A percentile compares a stretch with the other conserved stretches of the same genome.
Evolutionary conservation across 2,113 vertebrate genomes (phyloP).

Genomic region (Rhadina sibilatrix): DNA sequence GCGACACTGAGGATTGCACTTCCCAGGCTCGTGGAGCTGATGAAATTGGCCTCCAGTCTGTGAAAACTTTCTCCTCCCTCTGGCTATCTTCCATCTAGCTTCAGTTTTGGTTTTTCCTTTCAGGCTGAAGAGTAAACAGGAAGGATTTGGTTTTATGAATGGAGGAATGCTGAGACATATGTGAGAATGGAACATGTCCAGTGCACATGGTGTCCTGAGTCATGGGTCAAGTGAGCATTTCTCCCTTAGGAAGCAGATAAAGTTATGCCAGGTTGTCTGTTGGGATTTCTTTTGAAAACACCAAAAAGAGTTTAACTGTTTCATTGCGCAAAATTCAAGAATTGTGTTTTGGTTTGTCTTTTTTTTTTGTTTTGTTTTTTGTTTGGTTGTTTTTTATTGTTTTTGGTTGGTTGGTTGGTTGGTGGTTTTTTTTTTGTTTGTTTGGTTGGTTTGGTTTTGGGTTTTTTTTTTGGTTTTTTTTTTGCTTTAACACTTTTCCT

Average conservation of each 20-base stretch:
- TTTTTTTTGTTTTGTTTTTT: not conserved
- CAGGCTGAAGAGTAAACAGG: slow-evolving; percentile 72
- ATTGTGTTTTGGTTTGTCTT: not conserved
- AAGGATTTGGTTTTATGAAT: slow-evolving; percentile 61
- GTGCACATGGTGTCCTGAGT: slow-evolving; percentile 43
- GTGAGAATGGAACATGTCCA: slow-evolving; percentile 35
- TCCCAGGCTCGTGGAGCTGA: slow-evolving; percentile 29
- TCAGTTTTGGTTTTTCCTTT: slow-evolving; percentile 66
- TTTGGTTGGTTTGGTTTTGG: no score
- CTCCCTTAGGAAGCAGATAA: slow-evolving; percentile 55
- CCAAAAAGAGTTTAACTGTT: slow-evolving; percentile 69
- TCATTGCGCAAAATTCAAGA: slow-evolving; percentile 48
- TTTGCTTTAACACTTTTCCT: slow-evolving; percentile 64
- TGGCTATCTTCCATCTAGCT: slow-evolving; percentile 66
- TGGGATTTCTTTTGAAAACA: slow-evolving; percentile 70
- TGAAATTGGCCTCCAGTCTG: slow-evolving; percentile 50
- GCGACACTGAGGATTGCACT: slow-evolving; percentile 82
- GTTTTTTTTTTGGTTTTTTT: no score
- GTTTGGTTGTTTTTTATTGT: no score
- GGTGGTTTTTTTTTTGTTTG: no score
- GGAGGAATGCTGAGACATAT: slow-evolving; percentile 49
- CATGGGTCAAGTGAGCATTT: slow-evolving; percentile 20
- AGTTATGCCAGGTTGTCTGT: slow-evolving; percentile 57
- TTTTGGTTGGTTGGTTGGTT: no score
- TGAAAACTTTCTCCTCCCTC: slow-evolving; percentile 64